Evolutionary conservation across 1,140 invertebrate genomes (phyloP).

Genomic region (Anadara kagoshimensis): DNA sequence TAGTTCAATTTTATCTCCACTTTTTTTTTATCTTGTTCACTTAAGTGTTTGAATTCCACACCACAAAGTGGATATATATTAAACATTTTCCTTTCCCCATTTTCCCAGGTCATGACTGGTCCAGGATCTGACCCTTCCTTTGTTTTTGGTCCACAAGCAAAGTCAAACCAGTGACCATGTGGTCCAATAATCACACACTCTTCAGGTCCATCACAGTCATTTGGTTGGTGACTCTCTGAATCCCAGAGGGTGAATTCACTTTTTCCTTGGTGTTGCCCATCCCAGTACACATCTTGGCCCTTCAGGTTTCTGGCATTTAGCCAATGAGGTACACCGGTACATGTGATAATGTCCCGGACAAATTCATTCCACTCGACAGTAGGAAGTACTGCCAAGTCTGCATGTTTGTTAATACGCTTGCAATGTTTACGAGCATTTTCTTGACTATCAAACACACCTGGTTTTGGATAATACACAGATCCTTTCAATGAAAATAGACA

Average conservation of each 20-base stretch:
- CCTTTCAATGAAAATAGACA: slow-evolving; percentile 40
- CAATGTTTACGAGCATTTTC: slow-evolving; percentile 25
- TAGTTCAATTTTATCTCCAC: too few species aligned
- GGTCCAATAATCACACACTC: slow-evolving; percentile 42
- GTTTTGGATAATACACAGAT: slow-evolving; percentile 37
- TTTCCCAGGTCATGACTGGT: slow-evolving; percentile 39
- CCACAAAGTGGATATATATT: slow-evolving; percentile 45
- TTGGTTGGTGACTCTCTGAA: slow-evolving; percentile 19
- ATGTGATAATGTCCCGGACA: slow-evolving; percentile 20
- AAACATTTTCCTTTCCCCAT: slow-evolving; percentile 23
- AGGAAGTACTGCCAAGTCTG: slow-evolving; percentile 33
- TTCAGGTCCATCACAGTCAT: slow-evolving; percentile 38
- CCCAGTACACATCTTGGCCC: slow-evolving; percentile 27
- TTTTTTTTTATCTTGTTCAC: too few species aligned
- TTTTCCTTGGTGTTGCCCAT: background rate
- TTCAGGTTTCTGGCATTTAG: slow-evolving; percentile 36
- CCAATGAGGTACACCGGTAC: slow-evolving; percentile 34
- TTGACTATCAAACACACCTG: slow-evolving; percentile 32
- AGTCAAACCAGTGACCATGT: slow-evolving; percentile 35
- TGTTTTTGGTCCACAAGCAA: slow-evolving; percentile 42
- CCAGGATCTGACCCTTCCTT: slow-evolving; percentile 18
- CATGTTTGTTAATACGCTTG: slow-evolving; percentile 27
- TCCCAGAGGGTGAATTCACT: slow-evolving; percentile 32
- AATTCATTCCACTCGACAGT: slow-evolving; percentile 34
- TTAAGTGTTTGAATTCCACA: background rate